These are phyloP conservation scores for Passer montanus DNA, from an alignment of 2,113 vertebrate genomes.

Conservation along the genomic window DNA sequence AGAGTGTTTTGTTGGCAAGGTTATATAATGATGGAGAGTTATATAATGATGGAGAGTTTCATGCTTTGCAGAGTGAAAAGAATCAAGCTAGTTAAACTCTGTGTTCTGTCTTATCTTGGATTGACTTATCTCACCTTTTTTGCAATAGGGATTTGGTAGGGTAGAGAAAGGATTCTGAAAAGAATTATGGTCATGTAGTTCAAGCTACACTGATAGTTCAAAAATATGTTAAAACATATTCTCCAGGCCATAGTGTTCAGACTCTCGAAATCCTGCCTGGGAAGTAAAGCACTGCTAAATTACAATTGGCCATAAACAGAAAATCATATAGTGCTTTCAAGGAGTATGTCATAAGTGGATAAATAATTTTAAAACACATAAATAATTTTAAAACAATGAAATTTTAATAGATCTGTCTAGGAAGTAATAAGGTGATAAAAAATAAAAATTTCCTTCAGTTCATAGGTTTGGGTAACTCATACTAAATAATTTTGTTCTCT, in stretches of 20 bases:
- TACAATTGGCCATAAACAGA: neutral
- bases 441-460: neutral
- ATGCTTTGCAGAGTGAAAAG: neutral
- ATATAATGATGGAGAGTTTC: neutral
- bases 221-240: neutral
- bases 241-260: neutral
- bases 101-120: neutral
- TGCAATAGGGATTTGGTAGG: neutral
- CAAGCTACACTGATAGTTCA: neutral
- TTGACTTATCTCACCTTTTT: constrained; percentile 14
- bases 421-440: neutral
- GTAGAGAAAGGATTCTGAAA: neutral
- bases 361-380: neutral
- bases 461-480: neutral
- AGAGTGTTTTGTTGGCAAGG: neutral
- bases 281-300: neutral
- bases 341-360: neutral
- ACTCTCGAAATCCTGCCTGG: neutral
- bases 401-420: neutral
- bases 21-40: neutral
- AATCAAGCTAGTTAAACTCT: neutral
- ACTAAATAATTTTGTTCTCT: neutral
- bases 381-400: neutral
- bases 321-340: neutral
- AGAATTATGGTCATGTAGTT: neutral